Evolutionary conservation across 1,140 invertebrate genomes (phyloP), one percentile per base, ranked within the genome.

Genomic region (Pantala flavescens): DNA sequence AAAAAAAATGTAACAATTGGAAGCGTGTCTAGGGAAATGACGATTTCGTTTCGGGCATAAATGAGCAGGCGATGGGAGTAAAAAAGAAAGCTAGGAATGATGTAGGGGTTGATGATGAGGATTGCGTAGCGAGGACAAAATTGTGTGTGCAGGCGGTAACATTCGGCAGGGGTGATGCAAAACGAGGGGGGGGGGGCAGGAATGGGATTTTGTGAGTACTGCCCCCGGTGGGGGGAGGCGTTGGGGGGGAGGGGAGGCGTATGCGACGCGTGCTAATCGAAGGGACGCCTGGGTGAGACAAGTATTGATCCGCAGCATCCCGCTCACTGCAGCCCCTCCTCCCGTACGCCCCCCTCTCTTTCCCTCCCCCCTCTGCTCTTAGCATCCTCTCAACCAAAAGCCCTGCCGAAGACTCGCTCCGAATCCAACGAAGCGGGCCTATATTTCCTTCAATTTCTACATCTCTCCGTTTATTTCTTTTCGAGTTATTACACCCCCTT

Each of bases 241-340:
- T 3, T 3, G 49, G 12, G 49, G 12, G 12, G 49, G 49, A 21
- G 5, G 12, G 49, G 49, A 16, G 12, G 49, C 14, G 49, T 3
- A 63, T 12, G 49, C 49, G 49, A 16, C 49, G 49, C 49, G 49
- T 63, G 49, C 49, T 63, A 63, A 63, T 63, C 49, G 49, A 63
- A 63, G 49, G 49, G 49, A 63, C 49, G 49, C 49, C 49, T 63
- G 49, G 49, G 49, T 63, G 49, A 63, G 49, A 21, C 49, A 12
- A 63, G 49, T 63, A 63, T 63, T 63, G 49, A 63, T 63, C 49
- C 49, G 12, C 49, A 63, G 49, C 49, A 63, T 63, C 49, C 49
- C 49, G 49, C 49, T 63, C 49, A 7, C 49, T 63, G 49, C 49
- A 63, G 49, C 49, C 49, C n/a, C 49, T 21, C 49, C 49, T 63